These are phyloP conservation scores for Bombus pyrosoma DNA, from an alignment of 1,140 invertebrate species.

Conservation along the genomic window DNA sequence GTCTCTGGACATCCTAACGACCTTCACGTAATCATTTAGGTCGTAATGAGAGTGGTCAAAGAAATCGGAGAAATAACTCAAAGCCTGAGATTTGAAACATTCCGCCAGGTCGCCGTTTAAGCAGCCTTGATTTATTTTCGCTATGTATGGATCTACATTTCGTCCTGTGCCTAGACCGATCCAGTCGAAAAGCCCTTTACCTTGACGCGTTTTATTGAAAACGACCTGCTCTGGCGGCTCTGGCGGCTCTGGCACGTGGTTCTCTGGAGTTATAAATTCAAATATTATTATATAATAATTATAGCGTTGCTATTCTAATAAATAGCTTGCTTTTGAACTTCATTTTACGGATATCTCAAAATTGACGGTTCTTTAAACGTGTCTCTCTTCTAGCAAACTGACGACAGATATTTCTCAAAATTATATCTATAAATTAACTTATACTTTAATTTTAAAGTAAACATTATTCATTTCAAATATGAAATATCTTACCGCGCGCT, in stretches of 20 bases:
- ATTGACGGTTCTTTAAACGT: background rate
- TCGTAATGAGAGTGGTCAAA: constrained; percentile 84
- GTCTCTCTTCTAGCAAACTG: background rate
- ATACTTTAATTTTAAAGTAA: background rate
- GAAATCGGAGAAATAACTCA: constrained; percentile 89
- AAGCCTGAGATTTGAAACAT: constrained; percentile 90
- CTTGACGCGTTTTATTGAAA: constrained; percentile 79
- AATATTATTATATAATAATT: background rate
- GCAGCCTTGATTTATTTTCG: constrained; percentile 87
- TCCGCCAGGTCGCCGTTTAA: constrained; percentile 89
- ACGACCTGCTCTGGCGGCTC: constrained; percentile 22
- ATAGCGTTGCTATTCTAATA: background rate
- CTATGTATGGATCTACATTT: constrained; percentile 89
- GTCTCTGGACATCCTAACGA: constrained; percentile 86
- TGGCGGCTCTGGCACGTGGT: background rate
- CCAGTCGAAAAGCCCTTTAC: constrained; percentile 88
- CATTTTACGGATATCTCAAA: background rate
- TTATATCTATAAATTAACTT: background rate
- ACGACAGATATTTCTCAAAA: background rate
- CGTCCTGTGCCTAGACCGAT: constrained; percentile 88
- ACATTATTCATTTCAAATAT: too few species aligned
- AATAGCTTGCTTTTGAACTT: background rate
- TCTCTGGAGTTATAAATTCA: constrained; percentile 33
- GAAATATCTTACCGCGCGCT: constrained; percentile 70
- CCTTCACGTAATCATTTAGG: constrained; percentile 87